Base-by-base conservation (phyloP, 64 coral and sea anemone genomes). In the Porites lutea region DNA sequence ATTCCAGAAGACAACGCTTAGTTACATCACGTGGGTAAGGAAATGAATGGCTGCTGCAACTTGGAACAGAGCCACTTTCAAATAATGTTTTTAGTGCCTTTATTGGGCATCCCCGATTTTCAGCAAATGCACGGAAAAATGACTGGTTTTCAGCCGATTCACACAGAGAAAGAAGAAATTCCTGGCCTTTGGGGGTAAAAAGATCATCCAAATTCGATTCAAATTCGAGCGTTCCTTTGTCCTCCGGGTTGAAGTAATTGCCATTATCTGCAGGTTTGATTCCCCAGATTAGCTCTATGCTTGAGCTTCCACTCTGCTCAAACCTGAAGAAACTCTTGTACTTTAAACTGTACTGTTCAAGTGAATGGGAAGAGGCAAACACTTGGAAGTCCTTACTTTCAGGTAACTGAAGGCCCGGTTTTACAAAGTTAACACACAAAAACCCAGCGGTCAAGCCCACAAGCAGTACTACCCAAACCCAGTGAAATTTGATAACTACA, bases 341-440 rank as follows among this genome's bases (percentile, higher is more conserved):
- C 11, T 88, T 65, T 48, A 98, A 78, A 43, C 92, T 27, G 48
- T 95, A 98, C 16, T 95, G 83, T 86, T 98, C 96, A 18, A 98
- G 83, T 15, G 79, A 63, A 88, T 93, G 93, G 12, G 87, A 94
- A 19, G 89, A 54, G 22, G 89, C 22, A 89, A 98, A 98, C 0
- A 98, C 71, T 86, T 98, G 96, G 58, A 98, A 98, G 16, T 95
- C 92, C 52, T 86, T 95, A 52, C 89, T 95, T 13, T 68, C 75
- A 79, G 96, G 96, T 46, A 95, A 77, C 66, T 80, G 53, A 16
- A 98, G 84, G 47, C 89, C 55, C 11, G 96, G 96, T 75, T 86
- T 79, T 9, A 92, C 89, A 72, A 98, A 89, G 60, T 75, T 78
- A 22, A 98, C 93, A 79, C 93, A 98, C 8, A 95, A 19, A 55